Evolutionary conservation across 1,140 invertebrate genomes (phyloP), one percentile per base, ranked within the genome.

Genomic region (Temnothorax longispinosus): DNA sequence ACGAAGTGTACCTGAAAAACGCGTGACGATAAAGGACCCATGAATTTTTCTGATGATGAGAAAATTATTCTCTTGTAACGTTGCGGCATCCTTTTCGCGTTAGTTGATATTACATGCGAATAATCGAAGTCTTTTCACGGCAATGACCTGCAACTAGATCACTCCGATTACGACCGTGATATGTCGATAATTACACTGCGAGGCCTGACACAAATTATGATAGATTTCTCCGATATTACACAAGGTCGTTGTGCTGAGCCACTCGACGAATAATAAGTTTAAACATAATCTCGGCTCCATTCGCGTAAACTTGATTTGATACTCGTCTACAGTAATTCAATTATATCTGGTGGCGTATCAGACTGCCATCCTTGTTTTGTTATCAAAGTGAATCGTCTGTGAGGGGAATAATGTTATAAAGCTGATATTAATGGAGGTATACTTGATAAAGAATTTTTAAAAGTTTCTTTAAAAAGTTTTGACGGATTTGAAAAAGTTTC

Each of bases 1-100:
- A 56, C 27, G n/a, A 80, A 13, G 18, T 52, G 85, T 47, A 88
- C 80, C 80, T 89, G 88, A 88, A 60, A 47, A 35, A 76, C 54
- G 67, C 15, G 35, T 71, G 47, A 44, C 64, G 62, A 80, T 52
- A 47, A 80, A 52, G 3, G n/a, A 81, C 8, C 35, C 8, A 44
- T 3, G 15, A 15, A 54, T 88, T 71, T 71, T 18, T 15, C 8
- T 41, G 1, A 41, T 8, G 1, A 54, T 11, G 15, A 15, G 32
- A 18, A 56, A 62, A n/a, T 41, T 38, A 13, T 44, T 32, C 35
- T 75, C 8, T 41, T 21, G 58, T 27, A 56, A 58, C 8, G 5
- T 56, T 21, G n/a, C 60, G 56, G 32, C 56, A 18, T 2, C 8
- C 35, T 27, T 21, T 44, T 52, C 11, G 11, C 56, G 67, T 56